phyloP scores from a whole-genome alignment of 2,113 vertebrate species.

The Chaetops frenatus region DNA sequence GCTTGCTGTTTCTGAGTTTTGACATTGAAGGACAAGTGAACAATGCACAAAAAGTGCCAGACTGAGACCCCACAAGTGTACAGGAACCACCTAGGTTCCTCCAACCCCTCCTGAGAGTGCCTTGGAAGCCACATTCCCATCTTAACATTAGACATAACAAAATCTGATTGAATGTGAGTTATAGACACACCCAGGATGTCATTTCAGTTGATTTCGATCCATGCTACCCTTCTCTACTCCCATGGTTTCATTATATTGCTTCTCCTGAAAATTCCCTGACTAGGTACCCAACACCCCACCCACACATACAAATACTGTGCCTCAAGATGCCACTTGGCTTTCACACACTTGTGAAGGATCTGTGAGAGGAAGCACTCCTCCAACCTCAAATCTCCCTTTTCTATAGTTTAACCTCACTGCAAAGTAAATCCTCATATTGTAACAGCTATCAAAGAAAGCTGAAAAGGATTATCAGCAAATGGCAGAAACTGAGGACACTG shows the following conservation, averaged over 20 bases:
- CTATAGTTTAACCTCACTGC: background rate
- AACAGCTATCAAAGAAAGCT: background rate
- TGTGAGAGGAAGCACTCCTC: background rate
- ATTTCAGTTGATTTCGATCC: background rate
- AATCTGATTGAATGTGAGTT: background rate
- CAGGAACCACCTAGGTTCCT: background rate
- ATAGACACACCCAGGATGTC: background rate
- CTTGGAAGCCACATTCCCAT: background rate
- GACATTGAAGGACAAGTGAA: background rate
- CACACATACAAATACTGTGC: background rate
- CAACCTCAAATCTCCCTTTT: background rate
- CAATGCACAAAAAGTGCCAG: background rate
- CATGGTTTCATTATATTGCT: slow-evolving; percentile 18
- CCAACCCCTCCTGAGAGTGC: background rate
- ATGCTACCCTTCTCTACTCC: background rate
- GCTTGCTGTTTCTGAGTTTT: background rate
- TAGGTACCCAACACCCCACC: background rate
- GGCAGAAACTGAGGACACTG: background rate
- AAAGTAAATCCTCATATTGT: background rate
- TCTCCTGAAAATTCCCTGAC: slow-evolving; percentile 28
- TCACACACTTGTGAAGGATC: background rate
- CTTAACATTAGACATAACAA: background rate
- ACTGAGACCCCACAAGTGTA: rapidly evolving
- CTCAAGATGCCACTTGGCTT: background rate
- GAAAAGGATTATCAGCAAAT: background rate